Evolutionary conservation across 2,888 invertebrate species (phyloP), one percentile per base, ranked within the genome.

Genomic region (Rotaria magnacalcarata): DNA sequence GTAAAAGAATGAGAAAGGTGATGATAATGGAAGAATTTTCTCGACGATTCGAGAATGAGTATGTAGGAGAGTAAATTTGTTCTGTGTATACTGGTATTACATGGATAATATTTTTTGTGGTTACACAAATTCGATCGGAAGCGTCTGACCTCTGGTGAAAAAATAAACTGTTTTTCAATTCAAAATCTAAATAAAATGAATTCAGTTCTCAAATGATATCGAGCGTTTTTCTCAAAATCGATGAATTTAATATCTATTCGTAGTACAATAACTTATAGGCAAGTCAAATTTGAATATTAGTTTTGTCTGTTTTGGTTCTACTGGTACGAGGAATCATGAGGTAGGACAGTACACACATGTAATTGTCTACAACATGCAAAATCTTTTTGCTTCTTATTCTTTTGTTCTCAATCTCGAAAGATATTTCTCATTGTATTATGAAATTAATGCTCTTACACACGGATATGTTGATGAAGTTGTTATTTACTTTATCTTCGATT

Each of bases 11-110:
- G 27, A 34, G 34, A 34, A 67, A 67, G 34, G 67, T 67, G 34
- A 34, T 34, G 34, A 67, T 34, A 34, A 67, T 34, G 67, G 19
- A 67, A 67, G 67, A 67, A 67, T 34, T 67, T 67, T 67, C 67
- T 67, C 67, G 67, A 67, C 34, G 11, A 67, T 67, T 67, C 67
- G 67, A 67, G 67, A 67, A 67, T 34, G 27, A 67, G 34, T 34
- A 67, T 41, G 27, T 34, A 11, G 2, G 27, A 27, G 16, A 27
- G 67, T 67, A 67, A 27, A 67, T 67, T 34, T 67, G 19, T 67
- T 67, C 27, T 67, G 19, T 34, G 34, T 16, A 16, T 10, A 6
- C 4, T 41, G 67, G 67, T 67, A 67, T 67, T 34, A 34, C 19
- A 67, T 67, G 67, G 67, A 67, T 67, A 4, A 67, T 41, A 41